Evolutionary conservation across 1,140 invertebrate species (phyloP).

Genomic region (Tetramorium alpestre): DNA sequence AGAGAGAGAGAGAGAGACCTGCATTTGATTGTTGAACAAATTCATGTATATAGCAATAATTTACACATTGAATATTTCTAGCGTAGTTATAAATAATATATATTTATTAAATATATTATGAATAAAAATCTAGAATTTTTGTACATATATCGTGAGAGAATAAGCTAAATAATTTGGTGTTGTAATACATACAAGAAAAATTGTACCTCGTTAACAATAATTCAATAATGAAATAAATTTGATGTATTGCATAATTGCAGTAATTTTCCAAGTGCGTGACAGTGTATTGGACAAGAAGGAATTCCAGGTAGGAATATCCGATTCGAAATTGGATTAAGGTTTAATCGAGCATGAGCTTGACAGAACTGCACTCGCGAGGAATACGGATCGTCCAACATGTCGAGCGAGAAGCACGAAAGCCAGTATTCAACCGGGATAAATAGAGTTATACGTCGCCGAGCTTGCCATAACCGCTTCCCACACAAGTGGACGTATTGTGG

Average conservation of each 20-base stretch:
- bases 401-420: conserved; percentile 34
- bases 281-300: neutral
- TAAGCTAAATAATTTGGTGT: no score
- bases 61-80: neutral
- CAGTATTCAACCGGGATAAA: conserved; percentile 57
- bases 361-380: conserved; percentile 39
- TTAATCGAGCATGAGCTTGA: conserved; percentile 59
- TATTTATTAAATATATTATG: no score
- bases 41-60: neutral
- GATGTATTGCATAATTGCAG: neutral
- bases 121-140: no score
- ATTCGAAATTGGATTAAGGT: conserved; percentile 54
- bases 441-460: conserved; percentile 63
- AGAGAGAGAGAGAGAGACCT: neutral
- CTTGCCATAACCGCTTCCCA: conserved; percentile 66
- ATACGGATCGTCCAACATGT: conserved; percentile 50
- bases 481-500: conserved; percentile 71
- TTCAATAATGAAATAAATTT: neutral
- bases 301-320: neutral
- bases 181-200: neutral
- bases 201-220: neutral
- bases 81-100: no score
- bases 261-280: neutral
- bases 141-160: no score
- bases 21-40: neutral